A percentile compares a stretch with the other conserved stretches of the same genome.
phyloP scores from a whole-genome alignment of 2,113 vertebrate species.

The Scopus umbretta region DNA sequence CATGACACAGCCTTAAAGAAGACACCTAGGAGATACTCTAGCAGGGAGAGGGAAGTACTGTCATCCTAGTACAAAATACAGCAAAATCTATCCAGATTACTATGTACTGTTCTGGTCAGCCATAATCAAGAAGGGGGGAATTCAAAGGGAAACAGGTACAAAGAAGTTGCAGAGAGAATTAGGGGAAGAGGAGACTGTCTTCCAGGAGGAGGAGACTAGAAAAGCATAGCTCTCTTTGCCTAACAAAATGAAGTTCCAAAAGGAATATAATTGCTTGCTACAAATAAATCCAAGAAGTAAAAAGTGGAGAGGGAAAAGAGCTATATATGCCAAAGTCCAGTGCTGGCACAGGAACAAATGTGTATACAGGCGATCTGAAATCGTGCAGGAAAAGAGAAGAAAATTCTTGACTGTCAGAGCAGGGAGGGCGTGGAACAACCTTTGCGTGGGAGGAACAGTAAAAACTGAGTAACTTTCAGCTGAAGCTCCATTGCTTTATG shows the following conservation, averaged over 20 bases:
- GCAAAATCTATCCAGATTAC: neutral
- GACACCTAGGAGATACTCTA: neutral
- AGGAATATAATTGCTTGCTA: neutral
- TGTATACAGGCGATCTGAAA: neutral
- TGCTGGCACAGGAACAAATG: neutral
- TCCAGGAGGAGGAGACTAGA: neutral
- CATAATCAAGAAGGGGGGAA: neutral
- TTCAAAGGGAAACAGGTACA: neutral
- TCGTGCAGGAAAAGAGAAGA: neutral
- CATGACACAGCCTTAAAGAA: neutral
- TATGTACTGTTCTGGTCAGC: neutral
- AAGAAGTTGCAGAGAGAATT: neutral
- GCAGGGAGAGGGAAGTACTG: neutral
- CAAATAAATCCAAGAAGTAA: neutral
- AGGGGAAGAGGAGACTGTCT: neutral
- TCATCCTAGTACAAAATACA: neutral
- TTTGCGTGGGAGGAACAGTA: neutral
- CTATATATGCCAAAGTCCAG: neutral
- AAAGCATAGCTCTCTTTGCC: neutral
- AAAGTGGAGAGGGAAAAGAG: neutral
- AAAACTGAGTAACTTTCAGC: slow-evolving; percentile 37
- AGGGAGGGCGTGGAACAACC: neutral
- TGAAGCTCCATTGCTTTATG: neutral
- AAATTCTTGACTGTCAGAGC: neutral
- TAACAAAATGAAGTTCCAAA: neutral